Evolutionary conservation across 1,140 invertebrate species (phyloP).

Genomic region (Rhynchophorus ferrugineus): DNA sequence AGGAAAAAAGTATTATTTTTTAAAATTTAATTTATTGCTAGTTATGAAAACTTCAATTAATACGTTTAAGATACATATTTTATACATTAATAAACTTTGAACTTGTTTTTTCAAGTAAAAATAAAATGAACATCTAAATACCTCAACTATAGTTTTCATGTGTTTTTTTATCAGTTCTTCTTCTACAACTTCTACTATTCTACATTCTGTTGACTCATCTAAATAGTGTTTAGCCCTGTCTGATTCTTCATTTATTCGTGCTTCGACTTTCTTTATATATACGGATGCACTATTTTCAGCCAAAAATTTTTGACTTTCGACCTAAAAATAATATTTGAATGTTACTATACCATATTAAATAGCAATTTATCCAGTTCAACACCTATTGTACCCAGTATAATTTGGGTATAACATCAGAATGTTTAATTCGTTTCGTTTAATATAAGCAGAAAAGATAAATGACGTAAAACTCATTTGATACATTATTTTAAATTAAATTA

Average conservation of each 20-base stretch:
- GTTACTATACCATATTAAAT: conserved; percentile 1
- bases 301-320: conserved; percentile 98
- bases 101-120: not conserved
- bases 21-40: not conserved
- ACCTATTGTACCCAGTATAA: too few species aligned
- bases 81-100: not conserved
- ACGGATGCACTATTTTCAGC: conserved; percentile 97
- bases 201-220: conserved; percentile 90
- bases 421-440: too few species aligned
- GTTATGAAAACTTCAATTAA: too few species aligned
- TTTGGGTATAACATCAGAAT: too few species aligned
- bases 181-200: conserved; percentile 94
- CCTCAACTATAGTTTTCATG: conserved; percentile 98
- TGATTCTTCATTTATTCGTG: conserved; percentile 93
- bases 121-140: conserved; percentile 33
- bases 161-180: conserved; percentile 97
- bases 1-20: not conserved
- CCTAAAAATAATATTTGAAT: conserved; percentile 47
- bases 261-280: conserved; percentile 98
- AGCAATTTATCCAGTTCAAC: too few species aligned
- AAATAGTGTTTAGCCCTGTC: conserved; percentile 96
- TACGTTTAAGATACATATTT: too few species aligned
- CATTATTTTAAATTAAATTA: too few species aligned
- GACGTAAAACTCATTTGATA: too few species aligned
- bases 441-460: too few species aligned